Evolutionary conservation across 1,140 invertebrate genomes (phyloP), one percentile per base, ranked within the genome.

Genomic region (Schlechtendalia chinensis): DNA sequence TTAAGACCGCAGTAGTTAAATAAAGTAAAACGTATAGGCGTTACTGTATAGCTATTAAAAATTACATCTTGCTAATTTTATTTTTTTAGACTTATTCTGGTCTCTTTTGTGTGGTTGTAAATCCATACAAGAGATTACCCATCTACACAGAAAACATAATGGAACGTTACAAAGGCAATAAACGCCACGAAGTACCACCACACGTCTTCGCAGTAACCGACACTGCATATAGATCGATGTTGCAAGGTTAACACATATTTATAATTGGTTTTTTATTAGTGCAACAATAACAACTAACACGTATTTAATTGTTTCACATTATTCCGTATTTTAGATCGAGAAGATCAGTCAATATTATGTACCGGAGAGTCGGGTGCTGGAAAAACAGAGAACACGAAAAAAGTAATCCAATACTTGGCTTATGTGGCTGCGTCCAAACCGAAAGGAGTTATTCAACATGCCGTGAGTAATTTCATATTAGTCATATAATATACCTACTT

Each of bases 321-420:
- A 74, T 69, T 83, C 84, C 16, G 53, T 82, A 80, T 89, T 90
- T 29, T 88, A 98, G 97, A 99, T 89, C 92, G 97, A 59, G 98
- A 99, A 89, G 97, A 99, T 88, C 98, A 99, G 88, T 98, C 96
- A 12, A 99, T 99, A 86, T 89, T 99, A 79, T 99, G 98, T 89
- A 99, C 98, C 72, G 98, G 98, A 83, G 98, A 99, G 88, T 99
- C 97, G n/a, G 98, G 98, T 83, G 98, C 98, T 83, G 98, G 98
- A 82, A 99, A 99, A 89, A 99, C 98, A 27, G 98, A 99, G 87
- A 99, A 99, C 87, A 99, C 98, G 61, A 99, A 99, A 88, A 99
- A 99, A 91, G 98, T 99, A 50, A 99, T 99, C 85, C 98, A 99
- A 88, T 99, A 99, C 89, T 89, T 99, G 85, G 97, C 97, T 4